A percentile compares a stretch with the other conserved stretches of the same genome.
These are phyloP conservation scores for Psittacula cyanocephala DNA, from an alignment of 2,113 vertebrate species.

Conservation along the genomic window DNA sequence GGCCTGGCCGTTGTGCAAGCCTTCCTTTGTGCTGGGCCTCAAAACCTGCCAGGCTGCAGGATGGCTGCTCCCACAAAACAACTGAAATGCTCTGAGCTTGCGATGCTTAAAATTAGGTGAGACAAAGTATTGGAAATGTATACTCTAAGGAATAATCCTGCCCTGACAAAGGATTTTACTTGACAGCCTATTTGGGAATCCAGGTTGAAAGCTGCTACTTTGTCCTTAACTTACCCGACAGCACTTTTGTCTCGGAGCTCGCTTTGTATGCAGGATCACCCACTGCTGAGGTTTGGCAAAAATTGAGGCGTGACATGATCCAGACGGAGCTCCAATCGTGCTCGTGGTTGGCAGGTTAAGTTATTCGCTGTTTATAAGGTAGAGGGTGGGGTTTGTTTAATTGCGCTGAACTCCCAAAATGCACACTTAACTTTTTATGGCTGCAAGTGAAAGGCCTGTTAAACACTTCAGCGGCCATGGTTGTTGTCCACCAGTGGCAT, in stretches of 20 bases:
- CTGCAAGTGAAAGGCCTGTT: background rate
- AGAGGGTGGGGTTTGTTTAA: background rate
- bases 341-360: constrained; percentile 3
- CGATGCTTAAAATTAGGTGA: background rate
- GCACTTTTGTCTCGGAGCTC: constrained; percentile 14
- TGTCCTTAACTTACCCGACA: constrained; percentile 51
- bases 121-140: constrained; percentile 1
- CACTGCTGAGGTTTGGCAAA: background rate
- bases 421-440: background rate
- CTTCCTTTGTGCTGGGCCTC: background rate
- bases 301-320: background rate
- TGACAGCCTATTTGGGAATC: constrained; percentile 8
- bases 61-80: accelerated
- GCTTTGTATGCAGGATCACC: constrained; percentile 39
- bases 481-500: background rate
- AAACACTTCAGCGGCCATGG: background rate
- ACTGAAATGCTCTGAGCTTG: background rate
- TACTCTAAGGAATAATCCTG: constrained; percentile 7
- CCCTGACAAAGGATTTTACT: constrained; percentile 1
- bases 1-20: background rate
- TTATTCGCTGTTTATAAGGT: constrained; percentile 1
- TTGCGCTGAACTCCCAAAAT: background rate
- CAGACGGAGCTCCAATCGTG: background rate
- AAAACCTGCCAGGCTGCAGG: background rate
- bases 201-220: background rate